Base-by-base conservation (phyloP, 2,113 vertebrate species). In the Maccullochella peelii region DNA sequence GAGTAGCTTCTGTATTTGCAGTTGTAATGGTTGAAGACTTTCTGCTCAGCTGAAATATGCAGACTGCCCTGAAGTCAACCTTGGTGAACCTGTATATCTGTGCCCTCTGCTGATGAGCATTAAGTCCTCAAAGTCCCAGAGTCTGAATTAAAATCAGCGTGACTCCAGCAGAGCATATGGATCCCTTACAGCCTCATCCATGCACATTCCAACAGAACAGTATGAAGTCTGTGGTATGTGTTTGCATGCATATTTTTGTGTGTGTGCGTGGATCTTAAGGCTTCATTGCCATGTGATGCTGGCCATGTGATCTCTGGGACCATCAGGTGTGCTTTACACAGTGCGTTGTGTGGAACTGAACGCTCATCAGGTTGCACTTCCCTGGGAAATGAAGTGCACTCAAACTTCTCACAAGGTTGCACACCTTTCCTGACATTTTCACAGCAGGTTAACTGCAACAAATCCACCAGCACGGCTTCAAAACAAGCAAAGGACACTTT, bases 251-350 rank as follows among this genome's bases (percentile, higher is more conserved):
- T 72, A 42, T 36, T 44, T 8, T 42, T 65, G 33, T 78, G 16
- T 54, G 54, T 74, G 18, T 52, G 50, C 49, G 21, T 85, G 72
- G 33, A 14, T 54, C 40, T n/a, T 20, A 12, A 50, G 57, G 47
- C 62, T 50, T n/a, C n/a, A 4, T 5, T 30, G 71, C 7, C 86
- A 89, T 85, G 88, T 90, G 88, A 91, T 9, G n/a, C 72, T 25
- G 62, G 5, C 66, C n/a, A n/a, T n/a, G n/a, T 42, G 2, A 6
- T 55, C 57, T 67, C 21, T 72, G 54, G 54, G 50, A 74, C 80
- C 76, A 80, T 52, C 88, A 59, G 80, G 67, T 80, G 49, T 50
- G 75, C 25, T 65, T 86, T 86, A 73, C 83, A 86, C 69, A 44
- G 49, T 14, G 61, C 1, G 21, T 82, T 77, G 27, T 12, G 49